These are phyloP conservation scores for Anableps anableps DNA, from an alignment of 2,797 vertebrate genomes.

Conservation along the genomic window DNA sequence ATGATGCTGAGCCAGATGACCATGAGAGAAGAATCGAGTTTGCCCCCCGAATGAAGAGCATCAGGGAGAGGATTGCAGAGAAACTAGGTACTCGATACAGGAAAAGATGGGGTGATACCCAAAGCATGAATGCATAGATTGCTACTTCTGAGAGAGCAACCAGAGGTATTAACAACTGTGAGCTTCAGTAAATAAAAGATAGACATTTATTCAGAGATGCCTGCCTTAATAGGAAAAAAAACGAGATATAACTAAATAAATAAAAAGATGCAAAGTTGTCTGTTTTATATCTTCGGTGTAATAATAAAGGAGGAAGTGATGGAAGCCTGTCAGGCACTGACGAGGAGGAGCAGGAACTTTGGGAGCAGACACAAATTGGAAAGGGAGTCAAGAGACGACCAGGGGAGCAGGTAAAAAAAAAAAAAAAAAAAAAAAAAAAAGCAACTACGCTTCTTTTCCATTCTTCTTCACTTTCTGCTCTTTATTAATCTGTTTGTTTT, in stretches of 20 bases:
- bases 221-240: neutral
- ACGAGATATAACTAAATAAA: neutral
- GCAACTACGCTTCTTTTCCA: neutral
- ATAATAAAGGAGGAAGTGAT: conserved; percentile 68
- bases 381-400: conserved; percentile 87
- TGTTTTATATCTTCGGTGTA: conserved; percentile 12
- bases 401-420: conserved; percentile 71
- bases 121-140: neutral
- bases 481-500: neutral
- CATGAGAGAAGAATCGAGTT: conserved; percentile 85
- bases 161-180: neutral
- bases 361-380: conserved; percentile 93
- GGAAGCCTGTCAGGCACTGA: conserved; percentile 76
- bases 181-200: neutral
- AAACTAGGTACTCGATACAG: conserved; percentile 81
- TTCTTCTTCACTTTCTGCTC: neutral
- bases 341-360: conserved; percentile 84
- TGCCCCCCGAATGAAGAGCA: conserved; percentile 82
- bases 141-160: neutral
- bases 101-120: neutral
- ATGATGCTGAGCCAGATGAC: conserved; percentile 86
- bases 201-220: neutral
- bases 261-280: neutral
- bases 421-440: neutral
- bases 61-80: conserved; percentile 87